A percentile compares a stretch with the other conserved stretches of the same genome.
Conservation (phyloP, 2,797 vertebrate genomes). For the Cynodonichthys magdalenae region DNA sequence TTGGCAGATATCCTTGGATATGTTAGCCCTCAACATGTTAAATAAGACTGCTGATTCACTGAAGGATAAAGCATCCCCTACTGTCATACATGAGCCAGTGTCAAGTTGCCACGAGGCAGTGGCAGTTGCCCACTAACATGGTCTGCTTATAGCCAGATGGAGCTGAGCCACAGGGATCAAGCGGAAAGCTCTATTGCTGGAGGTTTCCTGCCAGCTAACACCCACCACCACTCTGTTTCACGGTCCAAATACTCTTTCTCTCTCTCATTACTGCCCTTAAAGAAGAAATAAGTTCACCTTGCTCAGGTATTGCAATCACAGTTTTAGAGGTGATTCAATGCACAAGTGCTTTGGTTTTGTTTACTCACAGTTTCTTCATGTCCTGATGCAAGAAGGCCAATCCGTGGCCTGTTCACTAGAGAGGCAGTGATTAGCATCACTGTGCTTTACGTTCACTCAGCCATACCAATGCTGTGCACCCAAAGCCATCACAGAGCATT, state of each 20-base stretch:
- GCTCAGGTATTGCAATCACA: slow-evolving; percentile 45
- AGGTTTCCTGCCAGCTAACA: slow-evolving; percentile 67
- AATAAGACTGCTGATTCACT: slow-evolving; percentile 50
- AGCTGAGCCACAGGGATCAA: slow-evolving; percentile 73
- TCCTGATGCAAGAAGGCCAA: slow-evolving; percentile 56
- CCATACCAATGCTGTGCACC: slow-evolving; percentile 53
- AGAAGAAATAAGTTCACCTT: slow-evolving; percentile 52
- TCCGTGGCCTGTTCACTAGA: slow-evolving; percentile 48
- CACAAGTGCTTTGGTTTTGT: slow-evolving; percentile 47
- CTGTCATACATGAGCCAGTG: slow-evolving; percentile 47
- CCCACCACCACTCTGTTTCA: slow-evolving; percentile 62
- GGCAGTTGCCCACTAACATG: slow-evolving; percentile 66
- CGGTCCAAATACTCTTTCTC: slow-evolving; percentile 33
- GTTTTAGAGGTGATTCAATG: slow-evolving; percentile 33
- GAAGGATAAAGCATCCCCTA: slow-evolving; percentile 41
- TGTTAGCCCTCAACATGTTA: slow-evolving; percentile 34
- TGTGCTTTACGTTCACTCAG: slow-evolving; percentile 66
- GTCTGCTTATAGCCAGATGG: slow-evolving; percentile 73
- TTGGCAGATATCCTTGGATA: slow-evolving; percentile 32
- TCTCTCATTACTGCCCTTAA: slow-evolving; percentile 45
- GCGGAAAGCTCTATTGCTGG: slow-evolving; percentile 58
- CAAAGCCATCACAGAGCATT: slow-evolving; percentile 63
- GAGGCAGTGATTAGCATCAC: slow-evolving; percentile 55
- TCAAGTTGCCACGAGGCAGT: slow-evolving; percentile 47
- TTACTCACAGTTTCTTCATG: slow-evolving; percentile 44